These are phyloP conservation scores for Gymnocypris eckloni DNA, from an alignment of 2,797 vertebrate genomes.

Conservation along the genomic window DNA sequence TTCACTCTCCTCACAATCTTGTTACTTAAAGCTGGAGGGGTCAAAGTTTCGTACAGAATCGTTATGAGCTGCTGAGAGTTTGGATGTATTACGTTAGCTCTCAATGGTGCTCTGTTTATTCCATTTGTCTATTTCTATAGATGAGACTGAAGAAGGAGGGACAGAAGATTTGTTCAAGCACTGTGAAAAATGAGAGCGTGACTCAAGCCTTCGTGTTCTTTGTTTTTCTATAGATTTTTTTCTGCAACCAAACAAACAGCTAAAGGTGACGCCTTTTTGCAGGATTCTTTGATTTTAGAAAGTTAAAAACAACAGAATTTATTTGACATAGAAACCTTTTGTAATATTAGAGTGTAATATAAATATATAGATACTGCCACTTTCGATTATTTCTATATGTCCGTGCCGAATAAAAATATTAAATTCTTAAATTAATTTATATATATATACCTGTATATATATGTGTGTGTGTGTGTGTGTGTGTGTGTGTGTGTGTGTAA, in stretches of 20 bases:
- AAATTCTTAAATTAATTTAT: not conserved
- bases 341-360: not conserved
- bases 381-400: not conserved
- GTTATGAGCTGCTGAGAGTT: slow-evolving; percentile 37
- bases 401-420: not conserved
- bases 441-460: too few relatives aligned
- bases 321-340: not conserved
- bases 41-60: slow-evolving; percentile 14
- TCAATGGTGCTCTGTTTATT: slow-evolving; percentile 35
- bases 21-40: slow-evolving; percentile 33
- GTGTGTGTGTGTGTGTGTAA: too few relatives aligned
- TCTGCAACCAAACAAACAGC: not conserved
- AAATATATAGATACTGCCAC: not conserved
- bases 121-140: slow-evolving; percentile 32
- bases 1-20: slow-evolving; percentile 41
- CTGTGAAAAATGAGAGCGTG: not conserved
- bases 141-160: slow-evolving; percentile 13
- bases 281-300: not conserved
- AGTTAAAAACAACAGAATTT: not conserved
- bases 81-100: slow-evolving; percentile 19
- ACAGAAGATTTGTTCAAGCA: slow-evolving; percentile 16
- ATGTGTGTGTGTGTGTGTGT: too few relatives aligned
- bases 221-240: not conserved
- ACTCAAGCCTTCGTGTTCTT: not conserved
- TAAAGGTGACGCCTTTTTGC: not conserved